Base-by-base conservation (phyloP, 2,113 vertebrate genomes). In the Aramus guarauna region DNA sequence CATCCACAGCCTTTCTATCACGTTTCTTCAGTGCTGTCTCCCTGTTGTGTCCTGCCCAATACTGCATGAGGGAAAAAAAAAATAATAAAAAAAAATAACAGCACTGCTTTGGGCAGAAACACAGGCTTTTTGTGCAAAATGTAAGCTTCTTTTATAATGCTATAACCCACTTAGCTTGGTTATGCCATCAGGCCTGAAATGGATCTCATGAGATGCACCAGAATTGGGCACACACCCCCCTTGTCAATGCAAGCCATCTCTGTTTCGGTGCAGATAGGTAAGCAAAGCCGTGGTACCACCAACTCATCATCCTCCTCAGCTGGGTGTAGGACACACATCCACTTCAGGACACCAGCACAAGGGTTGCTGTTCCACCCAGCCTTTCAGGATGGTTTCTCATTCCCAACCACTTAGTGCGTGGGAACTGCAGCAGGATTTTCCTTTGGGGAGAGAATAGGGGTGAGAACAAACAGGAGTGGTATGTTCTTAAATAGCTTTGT, bases 341-440 rank as follows among this genome's bases (percentile, higher is more conserved):
- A 22, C 12, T 8, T 20, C 1, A 24, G 59, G 59, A 76, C 12
- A 59, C 15, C 11, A 53, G 56, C 15, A n/a, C 34, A 26, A 50
- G 19, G 12, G 10, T 12, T 39, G 26, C 6, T 13, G 20, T 27
- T 94, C 48, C 47, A 50, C 24, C 32, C 62, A 83, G 26, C 10
- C 32, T 78, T 75, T 64, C 6, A 6, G 45, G 63, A 19, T n/a
- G 12, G 37, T 55, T 90, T 83, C 41, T 80, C 55, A 6, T 88
- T 81, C 59, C 36, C 13, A 78, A 0, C 24, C 3, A 1, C 47
- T 71, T 37, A 12, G 27, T 0, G 1, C 0, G 0, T 50, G 24
- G 67, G 82, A 87, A 59, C 15, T 52, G 41, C 36, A 80, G 62
- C 29, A 41, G 27, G 59, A 77, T 88, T 41, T 80, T 16, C 2